phyloP scores from a whole-genome alignment of 2,888 invertebrate genomes.

The Microplitis manilae region DNA sequence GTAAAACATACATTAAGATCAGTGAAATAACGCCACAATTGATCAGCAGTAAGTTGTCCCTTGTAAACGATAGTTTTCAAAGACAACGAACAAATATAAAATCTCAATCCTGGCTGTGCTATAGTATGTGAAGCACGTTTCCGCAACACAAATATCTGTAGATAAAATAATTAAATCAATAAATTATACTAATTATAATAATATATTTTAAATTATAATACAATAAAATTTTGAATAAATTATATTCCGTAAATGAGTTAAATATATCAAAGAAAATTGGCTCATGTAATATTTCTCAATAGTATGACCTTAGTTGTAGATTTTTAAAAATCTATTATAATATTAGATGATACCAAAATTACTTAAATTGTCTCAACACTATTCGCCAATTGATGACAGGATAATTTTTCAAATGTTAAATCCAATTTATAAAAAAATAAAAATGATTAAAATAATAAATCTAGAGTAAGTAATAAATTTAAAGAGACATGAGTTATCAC shows the following conservation, averaged over 20 bases:
- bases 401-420: slow-evolving; percentile 3
- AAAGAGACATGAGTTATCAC: neutral
- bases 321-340: slow-evolving; percentile 14
- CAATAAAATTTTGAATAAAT: neutral
- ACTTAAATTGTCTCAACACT: slow-evolving; percentile 7
- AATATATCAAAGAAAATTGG: neutral
- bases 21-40: slow-evolving; percentile 85
- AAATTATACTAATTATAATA: slow-evolving; percentile 9
- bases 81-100: slow-evolving; percentile 97
- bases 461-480: neutral
- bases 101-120: slow-evolving; percentile 87
- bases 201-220: neutral
- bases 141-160: slow-evolving; percentile 90
- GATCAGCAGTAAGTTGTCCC: slow-evolving; percentile 96
- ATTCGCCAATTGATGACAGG: slow-evolving; percentile 1
- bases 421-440: slow-evolving; percentile 4
- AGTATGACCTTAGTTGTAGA: neutral
- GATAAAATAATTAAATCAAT: slow-evolving; percentile 56
- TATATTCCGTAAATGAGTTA: neutral
- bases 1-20: slow-evolving; percentile 74
- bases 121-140: slow-evolving; percentile 94
- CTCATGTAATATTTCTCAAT: neutral
- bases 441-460: neutral
- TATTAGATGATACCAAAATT: slow-evolving; percentile 9
- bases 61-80: slow-evolving; percentile 95